A percentile compares a stretch with the other conserved stretches of the same genome.
These are phyloP conservation scores for Leucosticte australis DNA, from an alignment of 2,113 vertebrate genomes.

Conservation along the genomic window DNA sequence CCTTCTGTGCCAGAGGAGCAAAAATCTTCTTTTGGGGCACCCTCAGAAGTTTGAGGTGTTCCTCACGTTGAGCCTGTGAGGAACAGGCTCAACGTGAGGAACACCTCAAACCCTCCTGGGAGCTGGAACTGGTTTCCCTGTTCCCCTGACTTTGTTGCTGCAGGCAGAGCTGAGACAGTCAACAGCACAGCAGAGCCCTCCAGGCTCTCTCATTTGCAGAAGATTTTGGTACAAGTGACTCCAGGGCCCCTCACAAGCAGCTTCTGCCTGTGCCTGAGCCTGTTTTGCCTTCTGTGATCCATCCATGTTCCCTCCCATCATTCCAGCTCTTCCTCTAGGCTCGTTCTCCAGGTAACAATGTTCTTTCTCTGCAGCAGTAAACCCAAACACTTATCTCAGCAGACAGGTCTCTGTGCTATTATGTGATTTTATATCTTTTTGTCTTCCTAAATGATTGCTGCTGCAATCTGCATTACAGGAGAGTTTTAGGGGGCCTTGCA, in stretches of 20 bases:
- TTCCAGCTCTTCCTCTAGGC: not conserved
- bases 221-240: not conserved
- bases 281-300: not conserved
- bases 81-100: accelerated
- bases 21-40: not conserved
- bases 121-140: not conserved
- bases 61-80: too few relatives aligned
- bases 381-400: not conserved
- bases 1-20: not conserved
- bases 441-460: not conserved
- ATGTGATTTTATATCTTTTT: not conserved
- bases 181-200: accelerated
- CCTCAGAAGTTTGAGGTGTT: too few relatives aligned
- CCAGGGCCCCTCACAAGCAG: not conserved
- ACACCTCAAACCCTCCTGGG: accelerated
- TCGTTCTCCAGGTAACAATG: conserved; percentile 48
- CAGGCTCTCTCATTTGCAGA: not conserved
- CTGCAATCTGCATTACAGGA: not conserved
- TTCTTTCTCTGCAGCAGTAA: conserved; percentile 24
- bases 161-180: not conserved
- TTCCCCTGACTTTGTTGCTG: not conserved
- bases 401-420: not conserved
- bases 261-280: not conserved
- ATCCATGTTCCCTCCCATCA: not conserved
- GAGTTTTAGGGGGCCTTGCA: accelerated